Evolutionary conservation across 35 echinoderm and acorn worm species (phyloP).

Genomic region (Diadema setosum): DNA sequence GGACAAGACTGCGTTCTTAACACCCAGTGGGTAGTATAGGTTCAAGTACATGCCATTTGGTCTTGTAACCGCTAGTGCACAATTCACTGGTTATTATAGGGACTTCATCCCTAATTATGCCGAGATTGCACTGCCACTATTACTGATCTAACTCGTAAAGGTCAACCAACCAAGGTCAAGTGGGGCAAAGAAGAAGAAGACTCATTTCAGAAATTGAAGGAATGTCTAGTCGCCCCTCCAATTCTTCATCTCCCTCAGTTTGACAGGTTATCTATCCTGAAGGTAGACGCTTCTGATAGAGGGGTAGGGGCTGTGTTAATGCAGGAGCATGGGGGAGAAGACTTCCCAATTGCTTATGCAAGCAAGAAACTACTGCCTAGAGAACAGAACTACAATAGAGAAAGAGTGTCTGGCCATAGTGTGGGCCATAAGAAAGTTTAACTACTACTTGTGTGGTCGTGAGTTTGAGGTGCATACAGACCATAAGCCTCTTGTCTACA

Average conservation of each 20-base stretch:
- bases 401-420: conserved; percentile 47
- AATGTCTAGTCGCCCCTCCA: neutral
- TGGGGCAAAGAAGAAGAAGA: neutral
- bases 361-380: conserved; percentile 58
- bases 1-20: neutral
- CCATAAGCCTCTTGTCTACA: neutral
- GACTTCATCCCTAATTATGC: neutral
- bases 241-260: neutral
- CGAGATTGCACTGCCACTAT: neutral
- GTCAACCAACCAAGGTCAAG: neutral
- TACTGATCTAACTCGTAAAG: neutral
- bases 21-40: neutral
- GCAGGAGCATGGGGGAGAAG: conserved; percentile 2
- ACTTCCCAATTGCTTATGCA: neutral
- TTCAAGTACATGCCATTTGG: conserved; percentile 3
- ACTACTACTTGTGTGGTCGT: neutral
- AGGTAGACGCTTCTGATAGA: conserved; percentile 21
- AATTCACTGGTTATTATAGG: neutral
- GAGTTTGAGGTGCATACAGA: neutral
- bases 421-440: neutral
- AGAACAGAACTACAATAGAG: conserved; percentile 37
- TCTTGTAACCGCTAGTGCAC: neutral
- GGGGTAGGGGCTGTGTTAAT: conserved; percentile 12
- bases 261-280: neutral
- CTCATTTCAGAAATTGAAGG: neutral